A percentile compares a stretch with the other conserved stretches of the same genome.
phyloP scores from a whole-genome alignment of 1,140 invertebrate species.

The Reticulitermes speratus region DNA sequence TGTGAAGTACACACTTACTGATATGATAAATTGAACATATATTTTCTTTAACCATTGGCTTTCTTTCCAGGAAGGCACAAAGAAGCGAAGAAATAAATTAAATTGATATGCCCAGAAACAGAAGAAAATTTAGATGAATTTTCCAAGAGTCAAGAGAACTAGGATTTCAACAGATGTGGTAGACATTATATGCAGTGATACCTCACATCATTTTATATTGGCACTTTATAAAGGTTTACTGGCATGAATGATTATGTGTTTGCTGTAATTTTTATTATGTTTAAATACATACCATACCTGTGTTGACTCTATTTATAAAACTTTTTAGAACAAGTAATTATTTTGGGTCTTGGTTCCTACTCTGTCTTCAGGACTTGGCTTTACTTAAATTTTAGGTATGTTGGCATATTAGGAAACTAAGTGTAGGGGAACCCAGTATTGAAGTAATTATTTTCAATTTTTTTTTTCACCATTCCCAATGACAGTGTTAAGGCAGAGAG shows the following conservation, averaged over 20 bases:
- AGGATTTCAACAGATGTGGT: background rate
- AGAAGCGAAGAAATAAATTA: slow-evolving; percentile 1
- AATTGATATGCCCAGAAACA: background rate
- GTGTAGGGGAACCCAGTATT: too few relatives aligned
- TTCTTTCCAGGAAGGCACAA: slow-evolving; percentile 1
- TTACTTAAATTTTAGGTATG: too few relatives aligned
- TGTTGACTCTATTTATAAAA: background rate
- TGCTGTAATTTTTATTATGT: background rate
- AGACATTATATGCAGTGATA: background rate
- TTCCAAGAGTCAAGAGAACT: background rate
- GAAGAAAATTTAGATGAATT: background rate
- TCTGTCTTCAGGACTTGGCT: too few relatives aligned
- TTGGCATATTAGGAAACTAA: too few relatives aligned
- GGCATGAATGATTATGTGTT: background rate
- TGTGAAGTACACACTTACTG: too few relatives aligned
- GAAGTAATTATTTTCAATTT: too few relatives aligned
- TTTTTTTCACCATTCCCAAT: too few relatives aligned
- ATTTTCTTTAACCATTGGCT: too few relatives aligned
- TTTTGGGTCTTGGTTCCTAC: background rate
- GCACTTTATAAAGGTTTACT: background rate
- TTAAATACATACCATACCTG: background rate
- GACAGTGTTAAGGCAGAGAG: too few relatives aligned
- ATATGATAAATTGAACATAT: too few relatives aligned
- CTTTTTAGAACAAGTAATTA: background rate
- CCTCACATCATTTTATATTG: background rate